These are phyloP conservation scores for Myodes glareolus DNA, from an alignment of 2,113 vertebrate species.

Conservation along the genomic window DNA sequence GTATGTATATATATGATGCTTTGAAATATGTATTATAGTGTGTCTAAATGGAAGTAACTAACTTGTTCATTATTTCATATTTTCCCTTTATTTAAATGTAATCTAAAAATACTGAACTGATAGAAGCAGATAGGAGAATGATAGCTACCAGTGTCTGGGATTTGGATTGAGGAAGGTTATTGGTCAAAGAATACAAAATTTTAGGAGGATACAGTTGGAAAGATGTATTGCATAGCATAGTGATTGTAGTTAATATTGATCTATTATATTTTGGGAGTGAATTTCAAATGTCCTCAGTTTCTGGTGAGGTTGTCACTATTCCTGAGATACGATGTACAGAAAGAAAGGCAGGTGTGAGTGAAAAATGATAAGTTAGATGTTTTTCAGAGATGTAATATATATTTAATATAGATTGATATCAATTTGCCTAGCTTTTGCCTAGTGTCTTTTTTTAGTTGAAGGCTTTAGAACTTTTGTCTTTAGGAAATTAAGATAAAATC, in stretches of 20 bases:
- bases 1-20: not conserved
- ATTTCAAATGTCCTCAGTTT: not conserved
- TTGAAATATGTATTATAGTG: not conserved
- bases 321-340: slow-evolving; percentile 21
- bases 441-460: not conserved
- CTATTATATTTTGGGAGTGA: not conserved
- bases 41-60: not conserved
- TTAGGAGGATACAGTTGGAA: not conserved
- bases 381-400: not conserved
- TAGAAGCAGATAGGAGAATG: not conserved
- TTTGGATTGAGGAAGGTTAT: not conserved
- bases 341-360: not conserved
- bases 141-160: not conserved
- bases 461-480: slow-evolving; percentile 7
- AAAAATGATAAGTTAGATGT: not conserved
- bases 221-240: not conserved
- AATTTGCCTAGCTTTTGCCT: not conserved
- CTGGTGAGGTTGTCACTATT: not conserved
- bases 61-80: not conserved
- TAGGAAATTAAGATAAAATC: slow-evolving; percentile 60
- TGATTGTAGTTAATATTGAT: not conserved
- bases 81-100: not conserved
- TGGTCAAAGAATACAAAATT: not conserved
- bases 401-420: not conserved
- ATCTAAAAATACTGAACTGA: slow-evolving; percentile 12